phyloP scores from a whole-genome alignment of 35 echinoderm and acorn worm genomes.

The Apostichopus californicus region DNA sequence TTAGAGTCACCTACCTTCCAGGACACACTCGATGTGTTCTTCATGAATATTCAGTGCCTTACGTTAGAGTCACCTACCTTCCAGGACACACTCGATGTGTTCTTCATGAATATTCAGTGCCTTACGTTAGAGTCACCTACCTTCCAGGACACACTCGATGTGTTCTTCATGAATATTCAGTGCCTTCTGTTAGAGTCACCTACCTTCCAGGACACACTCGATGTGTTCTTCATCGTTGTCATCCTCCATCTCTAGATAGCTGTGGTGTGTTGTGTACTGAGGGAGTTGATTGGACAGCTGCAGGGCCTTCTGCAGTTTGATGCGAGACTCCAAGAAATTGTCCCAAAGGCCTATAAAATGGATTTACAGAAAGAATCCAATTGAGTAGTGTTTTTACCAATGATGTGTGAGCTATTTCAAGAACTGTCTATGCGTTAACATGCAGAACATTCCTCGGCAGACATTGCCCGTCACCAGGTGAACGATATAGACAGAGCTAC shows the following conservation, averaged over 20 bases:
- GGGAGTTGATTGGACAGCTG: constrained; percentile 81
- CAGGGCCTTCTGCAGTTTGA: constrained; percentile 89
- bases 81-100: constrained; percentile 4
- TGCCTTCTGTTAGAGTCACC: too few species aligned
- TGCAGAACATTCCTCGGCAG: too few species aligned
- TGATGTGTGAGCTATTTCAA: too few species aligned
- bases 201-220: too few species aligned
- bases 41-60: neutral
- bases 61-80: constrained; percentile 34
- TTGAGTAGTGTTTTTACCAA: too few species aligned
- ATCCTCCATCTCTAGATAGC: constrained; percentile 49
- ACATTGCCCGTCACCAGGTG: too few species aligned
- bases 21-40: constrained; percentile 34
- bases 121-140: constrained; percentile 23
- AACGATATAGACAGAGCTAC: too few species aligned
- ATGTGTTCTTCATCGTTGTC: constrained; percentile 43
- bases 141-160: constrained; percentile 2
- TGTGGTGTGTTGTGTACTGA: constrained; percentile 52
- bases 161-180: too few species aligned
- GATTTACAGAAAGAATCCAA: too few species aligned
- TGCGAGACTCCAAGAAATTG: constrained; percentile 80
- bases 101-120: constrained; percentile 11
- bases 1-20: constrained; percentile 33
- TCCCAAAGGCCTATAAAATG: constrained; percentile 84
- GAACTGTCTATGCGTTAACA: too few species aligned